Conservation (phyloP, 2,113 vertebrate species). For the Tragelaphus imberbis region DNA sequence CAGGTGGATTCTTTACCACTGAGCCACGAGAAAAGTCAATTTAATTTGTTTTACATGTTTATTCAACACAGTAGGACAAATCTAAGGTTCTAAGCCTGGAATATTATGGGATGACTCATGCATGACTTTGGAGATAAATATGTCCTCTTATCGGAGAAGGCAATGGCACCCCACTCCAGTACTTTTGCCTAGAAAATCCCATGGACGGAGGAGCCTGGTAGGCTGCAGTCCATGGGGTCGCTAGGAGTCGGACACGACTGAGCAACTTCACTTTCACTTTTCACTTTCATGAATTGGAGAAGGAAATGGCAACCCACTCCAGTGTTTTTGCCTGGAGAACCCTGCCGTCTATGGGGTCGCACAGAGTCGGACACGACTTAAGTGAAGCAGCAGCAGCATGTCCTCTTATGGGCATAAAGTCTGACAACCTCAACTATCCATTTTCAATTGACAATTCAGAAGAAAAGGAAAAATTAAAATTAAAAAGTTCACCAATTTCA, state of each 20-base stretch:
- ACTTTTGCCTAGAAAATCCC: too few species aligned
- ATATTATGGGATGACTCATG: background rate
- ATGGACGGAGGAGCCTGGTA: too few species aligned
- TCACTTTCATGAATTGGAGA: too few species aligned
- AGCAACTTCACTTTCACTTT: too few species aligned
- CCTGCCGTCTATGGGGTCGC: too few species aligned
- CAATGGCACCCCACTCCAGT: too few species aligned
- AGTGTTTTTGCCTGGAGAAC: too few species aligned
- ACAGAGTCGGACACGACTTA: too few species aligned
- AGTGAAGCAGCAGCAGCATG: background rate
- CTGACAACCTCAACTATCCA: constrained; percentile 8
- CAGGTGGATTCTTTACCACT: background rate
- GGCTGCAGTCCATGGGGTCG: too few species aligned
- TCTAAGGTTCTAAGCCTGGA: constrained; percentile 12
- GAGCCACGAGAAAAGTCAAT: background rate
- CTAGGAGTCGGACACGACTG: too few species aligned
- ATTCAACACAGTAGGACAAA: constrained; percentile 17
- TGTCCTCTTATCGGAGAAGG: background rate
- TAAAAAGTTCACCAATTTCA: background rate
- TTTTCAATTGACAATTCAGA: background rate
- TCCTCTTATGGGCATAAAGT: background rate
- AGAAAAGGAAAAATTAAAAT: background rate
- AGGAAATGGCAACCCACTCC: too few species aligned
- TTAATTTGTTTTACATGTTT: constrained; percentile 21
- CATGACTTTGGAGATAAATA: constrained; percentile 11